Evolutionary conservation across 2,113 vertebrate genomes (phyloP).

Genomic region (Gobiocypris rarus): DNA sequence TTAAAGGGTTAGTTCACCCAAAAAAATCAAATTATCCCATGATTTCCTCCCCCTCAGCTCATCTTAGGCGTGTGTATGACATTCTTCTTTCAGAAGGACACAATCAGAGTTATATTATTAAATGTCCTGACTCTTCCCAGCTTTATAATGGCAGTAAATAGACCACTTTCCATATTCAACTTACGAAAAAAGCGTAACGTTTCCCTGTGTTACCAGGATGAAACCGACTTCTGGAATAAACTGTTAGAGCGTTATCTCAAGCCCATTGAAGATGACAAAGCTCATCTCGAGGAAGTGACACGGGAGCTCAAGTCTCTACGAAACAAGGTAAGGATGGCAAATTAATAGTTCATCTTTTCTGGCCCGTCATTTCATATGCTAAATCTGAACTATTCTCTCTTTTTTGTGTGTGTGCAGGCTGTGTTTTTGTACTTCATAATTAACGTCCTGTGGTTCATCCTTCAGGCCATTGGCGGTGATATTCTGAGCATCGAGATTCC

Average conservation of each 20-base stretch:
- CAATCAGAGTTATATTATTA: no score
- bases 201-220: conserved; percentile 61
- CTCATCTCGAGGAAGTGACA: conserved; percentile 65
- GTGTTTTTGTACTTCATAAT: conserved; percentile 83
- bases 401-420: conserved; percentile 63
- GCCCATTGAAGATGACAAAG: conserved; percentile 66
- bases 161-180: no score
- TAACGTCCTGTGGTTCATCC: conserved; percentile 80
- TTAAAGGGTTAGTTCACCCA: no score
- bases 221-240: conserved; percentile 79
- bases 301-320: conserved; percentile 78
- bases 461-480: conserved; percentile 77
- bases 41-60: no score
- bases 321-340: conserved; percentile 71
- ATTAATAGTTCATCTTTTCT: not conserved
- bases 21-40: no score
- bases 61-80: no score
- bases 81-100: no score
- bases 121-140: no score
- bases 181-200: no score
- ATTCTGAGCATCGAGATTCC: conserved; percentile 78
- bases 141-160: no score
- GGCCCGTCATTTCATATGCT: not conserved
- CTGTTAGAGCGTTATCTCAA: conserved; percentile 74
- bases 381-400: not conserved